These are phyloP conservation scores for Pachycephala philippinensis DNA, from an alignment of 2,113 vertebrate genomes.

Conservation along the genomic window DNA sequence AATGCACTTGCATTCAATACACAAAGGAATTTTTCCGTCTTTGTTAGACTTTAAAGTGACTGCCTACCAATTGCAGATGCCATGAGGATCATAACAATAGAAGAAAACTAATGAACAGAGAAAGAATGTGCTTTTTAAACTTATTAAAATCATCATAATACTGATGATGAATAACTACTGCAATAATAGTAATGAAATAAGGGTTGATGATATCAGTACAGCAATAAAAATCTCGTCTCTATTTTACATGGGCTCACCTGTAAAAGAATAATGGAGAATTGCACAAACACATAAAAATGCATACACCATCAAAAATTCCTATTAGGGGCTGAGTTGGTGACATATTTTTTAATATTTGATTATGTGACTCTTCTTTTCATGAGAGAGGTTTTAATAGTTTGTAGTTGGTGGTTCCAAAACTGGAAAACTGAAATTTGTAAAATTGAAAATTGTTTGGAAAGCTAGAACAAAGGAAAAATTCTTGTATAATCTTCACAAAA, in stretches of 20 bases:
- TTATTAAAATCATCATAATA: background rate
- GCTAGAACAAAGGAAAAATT: background rate
- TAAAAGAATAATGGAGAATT: background rate
- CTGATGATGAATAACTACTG: background rate
- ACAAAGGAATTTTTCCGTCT: background rate
- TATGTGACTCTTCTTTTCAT: background rate
- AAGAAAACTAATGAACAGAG: background rate
- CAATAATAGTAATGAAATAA: background rate
- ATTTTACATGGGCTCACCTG: background rate
- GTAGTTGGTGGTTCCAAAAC: background rate
- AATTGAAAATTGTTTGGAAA: background rate
- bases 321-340: background rate
- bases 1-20: background rate
- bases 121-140: slow-evolving; percentile 2
- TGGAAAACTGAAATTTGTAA: background rate
- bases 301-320: background rate
- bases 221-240: background rate
- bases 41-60: background rate
- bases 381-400: background rate
- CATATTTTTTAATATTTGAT: background rate
- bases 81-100: background rate
- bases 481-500: background rate
- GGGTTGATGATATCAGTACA: background rate
- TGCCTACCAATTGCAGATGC: background rate
- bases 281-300: background rate